Conservation (phyloP, 2,888 invertebrate genomes). For the Lasioglossum pauxillum region DNA sequence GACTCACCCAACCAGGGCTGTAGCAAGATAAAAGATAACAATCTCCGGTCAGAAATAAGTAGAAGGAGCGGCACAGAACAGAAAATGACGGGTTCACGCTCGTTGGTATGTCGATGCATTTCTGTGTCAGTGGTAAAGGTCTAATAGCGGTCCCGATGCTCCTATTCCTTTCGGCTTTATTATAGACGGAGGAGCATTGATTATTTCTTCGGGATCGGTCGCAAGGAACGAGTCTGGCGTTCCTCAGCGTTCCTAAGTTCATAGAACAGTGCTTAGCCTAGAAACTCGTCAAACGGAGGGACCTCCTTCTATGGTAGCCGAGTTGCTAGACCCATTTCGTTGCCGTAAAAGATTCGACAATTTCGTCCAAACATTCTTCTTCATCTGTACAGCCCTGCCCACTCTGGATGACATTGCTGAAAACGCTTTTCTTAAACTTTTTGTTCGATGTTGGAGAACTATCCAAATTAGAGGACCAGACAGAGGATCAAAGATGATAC, state of each 20-base stretch:
- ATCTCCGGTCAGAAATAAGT: background rate
- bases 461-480: background rate
- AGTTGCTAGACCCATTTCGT: background rate
- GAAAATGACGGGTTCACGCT: constrained; percentile 31
- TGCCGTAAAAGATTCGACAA: background rate
- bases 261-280: constrained; percentile 61
- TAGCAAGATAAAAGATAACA: background rate
- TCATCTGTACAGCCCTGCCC: background rate
- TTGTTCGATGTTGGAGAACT: background rate
- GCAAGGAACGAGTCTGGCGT: constrained; percentile 26
- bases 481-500: too few species aligned
- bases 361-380: background rate
- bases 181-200: constrained; percentile 19
- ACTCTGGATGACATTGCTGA: background rate
- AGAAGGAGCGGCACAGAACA: background rate
- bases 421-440: background rate
- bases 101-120: constrained; percentile 42
- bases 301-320: background rate
- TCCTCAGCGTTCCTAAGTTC: constrained; percentile 40
- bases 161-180: constrained; percentile 46
- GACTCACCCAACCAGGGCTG: too few species aligned
- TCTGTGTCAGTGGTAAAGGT: constrained; percentile 60
- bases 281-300: constrained; percentile 54
- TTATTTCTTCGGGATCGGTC: constrained; percentile 28
- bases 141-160: constrained; percentile 44